Evolutionary conservation across 2,888 invertebrate genomes (phyloP).

Genomic region (Ectemnius lituratus): DNA sequence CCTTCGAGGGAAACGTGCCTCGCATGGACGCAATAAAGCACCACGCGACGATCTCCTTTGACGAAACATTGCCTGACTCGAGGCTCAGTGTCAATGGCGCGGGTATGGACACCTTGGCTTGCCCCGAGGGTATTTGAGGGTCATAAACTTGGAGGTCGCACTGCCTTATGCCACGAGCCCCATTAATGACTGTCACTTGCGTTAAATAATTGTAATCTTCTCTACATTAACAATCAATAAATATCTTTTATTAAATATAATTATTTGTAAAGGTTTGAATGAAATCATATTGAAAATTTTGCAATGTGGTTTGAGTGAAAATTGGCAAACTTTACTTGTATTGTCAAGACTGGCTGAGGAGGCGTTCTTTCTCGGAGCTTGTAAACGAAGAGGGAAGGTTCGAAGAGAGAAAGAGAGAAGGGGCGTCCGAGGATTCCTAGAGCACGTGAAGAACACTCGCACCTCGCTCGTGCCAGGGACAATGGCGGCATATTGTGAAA

Average conservation of each 20-base stretch:
- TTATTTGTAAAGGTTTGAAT: no score
- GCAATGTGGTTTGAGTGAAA: no score
- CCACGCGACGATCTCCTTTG: conserved; percentile 37
- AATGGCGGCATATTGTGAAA: conserved; percentile 77
- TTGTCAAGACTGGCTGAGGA: not conserved
- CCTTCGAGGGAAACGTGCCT: conserved; percentile 24
- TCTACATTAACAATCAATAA: no score
- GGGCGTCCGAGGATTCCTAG: conserved; percentile 35
- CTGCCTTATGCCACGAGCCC: not conserved
- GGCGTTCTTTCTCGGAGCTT: not conserved
- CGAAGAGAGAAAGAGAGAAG: not conserved
- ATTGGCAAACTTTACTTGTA: no score
- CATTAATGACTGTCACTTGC: not conserved
- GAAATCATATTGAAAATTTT: no score
- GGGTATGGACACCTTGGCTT: conserved; percentile 9
- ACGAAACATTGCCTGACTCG: conserved; percentile 20
- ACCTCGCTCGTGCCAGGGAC: conserved; percentile 73
- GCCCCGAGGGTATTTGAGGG: not conserved
- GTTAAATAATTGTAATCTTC: no score
- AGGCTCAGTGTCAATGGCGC: not conserved
- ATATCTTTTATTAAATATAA: no score
- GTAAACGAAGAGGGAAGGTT: not conserved
- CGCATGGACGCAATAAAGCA: conserved; percentile 49
- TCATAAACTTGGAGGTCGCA: conserved; percentile 20
- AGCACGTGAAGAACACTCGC: conserved; percentile 60